Evolutionary conservation across 1,140 invertebrate genomes (phyloP).

Genomic region (Metaphire vulgaris): DNA sequence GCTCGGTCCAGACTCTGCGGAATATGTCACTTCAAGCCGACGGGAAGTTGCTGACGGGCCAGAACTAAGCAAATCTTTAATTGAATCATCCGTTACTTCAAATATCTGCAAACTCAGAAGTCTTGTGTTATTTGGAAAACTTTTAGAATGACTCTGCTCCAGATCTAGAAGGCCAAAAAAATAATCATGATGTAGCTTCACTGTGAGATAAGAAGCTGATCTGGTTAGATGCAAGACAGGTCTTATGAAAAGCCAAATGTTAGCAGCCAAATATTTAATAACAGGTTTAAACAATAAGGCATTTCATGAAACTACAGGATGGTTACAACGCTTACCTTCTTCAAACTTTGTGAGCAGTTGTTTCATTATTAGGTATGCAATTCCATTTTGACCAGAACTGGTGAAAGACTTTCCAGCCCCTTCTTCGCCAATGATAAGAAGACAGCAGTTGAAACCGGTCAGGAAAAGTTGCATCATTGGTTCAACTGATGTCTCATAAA

Average conservation of each 20-base stretch:
- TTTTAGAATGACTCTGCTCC: too few species aligned
- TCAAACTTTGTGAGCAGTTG: conserved; percentile 38
- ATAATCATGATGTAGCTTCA: too few species aligned
- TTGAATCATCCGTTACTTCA: neutral
- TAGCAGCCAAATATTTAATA: too few species aligned
- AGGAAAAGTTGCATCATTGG: conserved; percentile 38
- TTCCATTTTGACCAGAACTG: conserved; percentile 33
- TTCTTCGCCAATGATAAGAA: conserved; percentile 39
- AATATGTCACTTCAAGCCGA: neutral
- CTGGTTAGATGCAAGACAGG: too few species aligned
- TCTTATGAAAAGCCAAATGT: too few species aligned
- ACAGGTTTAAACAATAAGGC: too few species aligned
- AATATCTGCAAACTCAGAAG: neutral
- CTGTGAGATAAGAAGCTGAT: too few species aligned
- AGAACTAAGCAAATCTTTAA: neutral
- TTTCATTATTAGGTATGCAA: conserved; percentile 39
- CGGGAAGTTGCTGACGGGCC: neutral
- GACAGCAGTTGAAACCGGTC: conserved; percentile 39
- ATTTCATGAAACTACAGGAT: too few species aligned
- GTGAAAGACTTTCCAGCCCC: conserved; percentile 41
- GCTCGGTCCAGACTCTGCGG: neutral
- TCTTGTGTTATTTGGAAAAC: too few species aligned
- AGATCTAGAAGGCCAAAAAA: too few species aligned
- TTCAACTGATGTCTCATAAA: conserved; percentile 37
- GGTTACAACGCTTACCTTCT: too few species aligned